Base-by-base conservation (phyloP, 2,888 invertebrate genomes). In the Helicoverpa assulta region DNA sequence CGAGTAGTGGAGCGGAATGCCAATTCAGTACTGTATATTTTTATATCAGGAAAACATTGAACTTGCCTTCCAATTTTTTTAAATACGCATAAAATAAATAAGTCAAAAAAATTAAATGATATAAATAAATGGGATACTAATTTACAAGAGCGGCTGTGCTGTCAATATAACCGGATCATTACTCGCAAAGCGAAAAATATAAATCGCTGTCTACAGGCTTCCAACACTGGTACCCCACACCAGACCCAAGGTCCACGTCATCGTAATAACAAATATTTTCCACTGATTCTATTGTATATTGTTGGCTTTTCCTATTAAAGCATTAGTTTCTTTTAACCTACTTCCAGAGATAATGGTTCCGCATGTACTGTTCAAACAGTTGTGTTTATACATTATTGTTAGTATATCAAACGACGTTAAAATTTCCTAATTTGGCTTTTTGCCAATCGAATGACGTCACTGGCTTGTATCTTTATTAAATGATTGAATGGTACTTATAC, bases 241-340 rank as follows among this genome's bases (percentile, higher is more conserved):
- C 54, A 68, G 54, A 37, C 64, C 55, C 56, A 65, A 80, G 68
- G 85, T 74, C 79, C 87, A 91, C 93, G 91, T 93, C 92, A 94
- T 91, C 88, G 87, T 83, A 87, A 86, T 87, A 91, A 89, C 92
- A 92, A 92, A 93, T 93, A 93, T 93, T 94, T 94, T 93, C 91
- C 93, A 91, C 90, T 86, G 89, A 86, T 88, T 89, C 90, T 90
- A 91, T 91, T 91, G 92, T 90, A 91, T 92, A 89, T 90, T 93
- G 93, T 93, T 93, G 87, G 88, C 91, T 90, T 92, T 93, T 90
- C 90, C 89, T 91, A 92, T 94, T 93, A 92, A 93, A 93, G 90
- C 89, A 88, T 88, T 88, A 88, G 89, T 90, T 91, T 92, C 90
- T 89, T 85, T 87, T 81, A 91, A 91, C 91, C 91, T 89, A 90